Evolutionary conservation across 1,140 invertebrate species (phyloP), one percentile per base, ranked within the genome.

Genomic region (Elysia chlorotica): DNA sequence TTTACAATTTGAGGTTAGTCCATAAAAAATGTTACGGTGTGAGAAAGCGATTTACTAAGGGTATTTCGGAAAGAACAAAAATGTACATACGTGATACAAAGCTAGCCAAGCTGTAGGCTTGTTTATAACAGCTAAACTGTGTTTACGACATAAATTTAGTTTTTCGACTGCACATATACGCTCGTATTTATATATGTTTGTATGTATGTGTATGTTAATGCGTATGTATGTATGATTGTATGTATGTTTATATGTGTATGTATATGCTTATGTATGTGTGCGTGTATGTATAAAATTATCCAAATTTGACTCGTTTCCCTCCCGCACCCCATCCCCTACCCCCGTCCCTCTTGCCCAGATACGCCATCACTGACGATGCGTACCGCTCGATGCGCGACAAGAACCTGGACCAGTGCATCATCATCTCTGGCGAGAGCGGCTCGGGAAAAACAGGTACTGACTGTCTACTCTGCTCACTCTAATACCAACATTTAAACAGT

Each of bases 211-310:
- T 69, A 31, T 30, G 6, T 57, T 41, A 14, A 6, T 56, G 25
- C 33, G 4, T 69, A 54, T 25, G 31, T 35, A 54, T 31, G 36
- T 38, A 38, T 62, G 23, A 61, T 33, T 71, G 36, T 71, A 36
- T 71, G 36, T 71, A 57, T 61, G 28, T 62, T 48, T 37, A 53
- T 59, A 54, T 57, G 54, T 59, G 53, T 59, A 54, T 54, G 65
- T 54, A 41, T 31, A 41, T 54, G 41, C 23, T 36, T 67, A 41
- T 67, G 37, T 67, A 41, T 54, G 48, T 33, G 66, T 56, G 48
- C n/a, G 31, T 66, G 61, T 6, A 33, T 14, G 30, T 62, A 30
- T 62, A 21, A 30, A 28, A 21, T 6, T 33, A n/a, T 30, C 1
- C 10, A n/a, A 10, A 48, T 48, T 10, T 48, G n/a, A n/a, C n/a